phyloP scores from a whole-genome alignment of 1,140 invertebrate genomes.

The Phthorimaea operculella region DNA sequence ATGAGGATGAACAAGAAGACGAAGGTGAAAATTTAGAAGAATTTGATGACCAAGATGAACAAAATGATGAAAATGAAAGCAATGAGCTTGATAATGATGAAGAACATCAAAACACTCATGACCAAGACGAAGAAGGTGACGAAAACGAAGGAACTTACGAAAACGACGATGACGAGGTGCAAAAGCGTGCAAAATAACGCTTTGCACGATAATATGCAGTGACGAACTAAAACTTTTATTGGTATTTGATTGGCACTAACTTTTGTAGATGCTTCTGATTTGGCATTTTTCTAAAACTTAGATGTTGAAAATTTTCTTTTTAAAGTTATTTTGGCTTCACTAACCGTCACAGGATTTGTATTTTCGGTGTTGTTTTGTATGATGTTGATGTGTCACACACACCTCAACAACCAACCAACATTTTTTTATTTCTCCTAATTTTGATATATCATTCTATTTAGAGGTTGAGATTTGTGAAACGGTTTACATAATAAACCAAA shows the following conservation, averaged over 20 bases:
- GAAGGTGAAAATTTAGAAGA: constrained; percentile 30
- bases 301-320: too few species aligned
- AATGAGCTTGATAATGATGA: constrained; percentile 9
- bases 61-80: constrained; percentile 24
- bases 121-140: constrained; percentile 25
- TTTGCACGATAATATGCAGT: background rate
- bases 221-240: background rate
- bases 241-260: background rate
- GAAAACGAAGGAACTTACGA: background rate
- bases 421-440: too few species aligned
- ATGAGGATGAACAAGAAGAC: constrained; percentile 24
- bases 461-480: too few species aligned
- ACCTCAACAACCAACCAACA: too few species aligned
- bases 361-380: too few species aligned
- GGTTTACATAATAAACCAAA: too few species aligned
- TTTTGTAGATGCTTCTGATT: too few species aligned
- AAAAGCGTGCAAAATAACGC: background rate
- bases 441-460: too few species aligned
- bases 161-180: background rate
- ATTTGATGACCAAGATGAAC: constrained; percentile 22
- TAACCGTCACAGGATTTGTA: too few species aligned
- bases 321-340: too few species aligned
- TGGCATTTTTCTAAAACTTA: too few species aligned
- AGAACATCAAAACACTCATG: background rate
- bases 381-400: too few species aligned